Evolutionary conservation across 1,140 invertebrate species (phyloP).

Genomic region (Dendrolimus punctatus): DNA sequence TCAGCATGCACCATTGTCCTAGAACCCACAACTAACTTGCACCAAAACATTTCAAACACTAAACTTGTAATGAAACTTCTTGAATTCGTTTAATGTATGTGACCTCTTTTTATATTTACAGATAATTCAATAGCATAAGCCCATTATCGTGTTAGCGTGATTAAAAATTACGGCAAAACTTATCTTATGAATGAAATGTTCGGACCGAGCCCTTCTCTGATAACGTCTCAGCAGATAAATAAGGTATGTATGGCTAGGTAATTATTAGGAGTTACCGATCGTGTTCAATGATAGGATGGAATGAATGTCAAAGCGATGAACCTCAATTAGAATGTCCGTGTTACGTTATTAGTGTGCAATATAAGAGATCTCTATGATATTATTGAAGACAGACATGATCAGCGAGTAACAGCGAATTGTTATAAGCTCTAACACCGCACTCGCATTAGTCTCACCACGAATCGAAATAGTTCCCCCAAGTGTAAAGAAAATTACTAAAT

Average conservation of each 20-base stretch:
- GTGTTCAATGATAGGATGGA: slow-evolving; percentile 61
- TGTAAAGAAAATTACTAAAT: slow-evolving; percentile 68
- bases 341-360: slow-evolving; percentile 67
- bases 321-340: slow-evolving; percentile 69
- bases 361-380: slow-evolving; percentile 41
- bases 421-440: slow-evolving; percentile 58
- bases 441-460: slow-evolving; percentile 65
- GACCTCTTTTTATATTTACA: slow-evolving; percentile 36
- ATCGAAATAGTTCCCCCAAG: slow-evolving; percentile 60
- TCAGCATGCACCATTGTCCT: slow-evolving; percentile 69
- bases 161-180: slow-evolving; percentile 53
- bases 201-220: slow-evolving; percentile 64
- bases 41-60: slow-evolving; percentile 53
- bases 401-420: slow-evolving; percentile 54
- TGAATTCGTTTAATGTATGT: slow-evolving; percentile 24
- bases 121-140: slow-evolving; percentile 47
- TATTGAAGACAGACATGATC: slow-evolving; percentile 32
- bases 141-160: slow-evolving; percentile 57
- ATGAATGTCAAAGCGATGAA: slow-evolving; percentile 71
- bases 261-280: slow-evolving; percentile 63
- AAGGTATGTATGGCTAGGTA: slow-evolving; percentile 38
- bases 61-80: slow-evolving; percentile 27
- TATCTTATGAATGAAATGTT: slow-evolving; percentile 54
- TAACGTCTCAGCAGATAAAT: slow-evolving; percentile 58
- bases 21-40: slow-evolving; percentile 67